These are phyloP conservation scores for Macrophya alboannulata DNA, from an alignment of 2,888 invertebrate species.

Conservation along the genomic window DNA sequence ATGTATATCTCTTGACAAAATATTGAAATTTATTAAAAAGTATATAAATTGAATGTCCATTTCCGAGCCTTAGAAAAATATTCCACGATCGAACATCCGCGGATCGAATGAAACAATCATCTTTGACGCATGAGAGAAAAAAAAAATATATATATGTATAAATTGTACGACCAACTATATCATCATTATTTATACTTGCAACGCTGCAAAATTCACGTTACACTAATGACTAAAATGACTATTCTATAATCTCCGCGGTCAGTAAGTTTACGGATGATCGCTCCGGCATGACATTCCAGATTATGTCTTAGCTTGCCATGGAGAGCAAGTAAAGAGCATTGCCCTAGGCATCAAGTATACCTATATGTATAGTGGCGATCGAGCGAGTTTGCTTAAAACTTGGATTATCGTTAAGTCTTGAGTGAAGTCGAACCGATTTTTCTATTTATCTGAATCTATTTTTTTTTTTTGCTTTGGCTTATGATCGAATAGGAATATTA, in stretches of 20 bases:
- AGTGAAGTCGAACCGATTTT: neutral
- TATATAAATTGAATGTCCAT: no score
- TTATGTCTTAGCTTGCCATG: conserved; percentile 65
- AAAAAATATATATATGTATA: neutral
- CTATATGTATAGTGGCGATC: neutral
- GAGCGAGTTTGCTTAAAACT: neutral
- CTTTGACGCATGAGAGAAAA: no score
- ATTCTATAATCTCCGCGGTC: neutral
- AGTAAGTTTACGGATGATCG: conserved; percentile 72
- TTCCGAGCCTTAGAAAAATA: neutral
- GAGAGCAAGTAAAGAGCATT: conserved; percentile 40
- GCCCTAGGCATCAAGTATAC: conserved; percentile 31
- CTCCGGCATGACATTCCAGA: conserved; percentile 74
- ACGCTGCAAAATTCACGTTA: neutral
- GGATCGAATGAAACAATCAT: neutral
- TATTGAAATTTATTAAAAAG: neutral
- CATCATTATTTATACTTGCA: neutral
- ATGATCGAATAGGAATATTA: neutral
- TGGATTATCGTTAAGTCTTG: neutral
- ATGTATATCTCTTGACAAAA: neutral
- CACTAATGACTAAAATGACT: neutral
- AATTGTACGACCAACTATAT: neutral
- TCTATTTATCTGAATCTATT: neutral
- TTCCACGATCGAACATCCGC: neutral
- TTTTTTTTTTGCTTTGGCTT: neutral